Base-by-base conservation (phyloP, 1,140 invertebrate species). In the Helicorthomorpha holstii region DNA sequence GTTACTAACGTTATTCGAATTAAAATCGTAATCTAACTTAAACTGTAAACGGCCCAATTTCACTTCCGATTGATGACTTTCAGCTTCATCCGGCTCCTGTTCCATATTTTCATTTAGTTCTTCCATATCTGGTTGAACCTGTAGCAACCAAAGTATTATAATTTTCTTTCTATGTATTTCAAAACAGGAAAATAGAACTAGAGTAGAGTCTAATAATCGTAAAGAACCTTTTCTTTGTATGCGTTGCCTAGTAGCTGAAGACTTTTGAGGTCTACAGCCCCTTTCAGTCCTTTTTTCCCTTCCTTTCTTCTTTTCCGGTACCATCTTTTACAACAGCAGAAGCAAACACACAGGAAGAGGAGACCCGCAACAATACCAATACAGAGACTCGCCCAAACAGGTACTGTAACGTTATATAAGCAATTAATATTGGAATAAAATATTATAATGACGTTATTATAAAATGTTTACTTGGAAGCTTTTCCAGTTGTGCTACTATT, bases 1-100 rank as follows among this genome's bases (percentile, higher is more conserved):
- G 23, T 24, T 38, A n/a, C 3, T 57, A 66, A 75, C 72, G 71
- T 93, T 95, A 71, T 92, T 95, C 57, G 91, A 90, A 71, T 98
- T 96, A 76, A 99, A 98, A 68, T 99, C 95, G 69, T 98, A 99
- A 68, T 99, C 95, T 64, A 99, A 78, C 82, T 91, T 92, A 70
- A 88, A 97, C 63, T 96, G 91, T 52, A 97, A 75, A 71, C 85
- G 87, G 61, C 92, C 92, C 54, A 97, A 77, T 70, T 96, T 96
- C 60, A 88, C 82, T 67, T 93, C 88, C 62, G 87, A 90, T 64
- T 94, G 91, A 68, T 91, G 94, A 61, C 81, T 87, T 65, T 95
- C 90, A 1, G 81, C 86, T 65, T 95, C 91, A 63, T 97, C 92
- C 4, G 86, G 90, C 26, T 79, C 75, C 64, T 95, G 88, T 67